phyloP scores from a whole-genome alignment of 2,888 invertebrate genomes.

The Archaeoteleia sp. region DNA sequence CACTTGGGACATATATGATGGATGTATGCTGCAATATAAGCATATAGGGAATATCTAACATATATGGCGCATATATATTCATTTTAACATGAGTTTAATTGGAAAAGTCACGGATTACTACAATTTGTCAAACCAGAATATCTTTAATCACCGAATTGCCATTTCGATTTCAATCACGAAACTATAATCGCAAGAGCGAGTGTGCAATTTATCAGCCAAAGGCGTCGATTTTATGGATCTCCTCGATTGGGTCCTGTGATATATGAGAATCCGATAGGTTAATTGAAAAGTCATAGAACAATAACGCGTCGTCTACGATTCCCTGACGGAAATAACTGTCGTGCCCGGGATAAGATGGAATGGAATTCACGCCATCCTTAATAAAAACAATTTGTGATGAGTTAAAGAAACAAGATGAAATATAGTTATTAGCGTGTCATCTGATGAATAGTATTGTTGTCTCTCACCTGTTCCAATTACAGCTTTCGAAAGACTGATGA shows the following conservation, averaged over 20 bases:
- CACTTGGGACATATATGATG: too few species aligned
- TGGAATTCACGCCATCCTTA: too few species aligned
- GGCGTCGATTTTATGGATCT: conserved; percentile 63
- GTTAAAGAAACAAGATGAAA: too few species aligned
- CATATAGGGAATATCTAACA: too few species aligned
- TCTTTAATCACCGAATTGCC: conserved; percentile 45
- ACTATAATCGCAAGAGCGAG: conserved; percentile 52
- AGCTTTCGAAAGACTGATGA: conserved; percentile 62
- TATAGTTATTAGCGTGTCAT: too few species aligned
- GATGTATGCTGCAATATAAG: too few species aligned
- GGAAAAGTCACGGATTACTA: conserved; percentile 5
- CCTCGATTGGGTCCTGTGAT: conserved; percentile 54
- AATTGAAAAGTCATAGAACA: conserved; percentile 68
- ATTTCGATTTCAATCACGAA: conserved; percentile 52
- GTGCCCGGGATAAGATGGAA: conserved; percentile 5
- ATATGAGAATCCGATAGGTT: conserved; percentile 66
- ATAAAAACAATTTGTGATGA: too few species aligned
- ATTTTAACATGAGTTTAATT: not conserved
- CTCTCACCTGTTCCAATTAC: conserved; percentile 63
- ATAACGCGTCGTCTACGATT: conserved; percentile 54
- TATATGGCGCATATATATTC: too few species aligned
- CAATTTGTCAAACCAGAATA: conserved; percentile 30
- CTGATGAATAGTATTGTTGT: too few species aligned
- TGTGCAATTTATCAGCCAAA: conserved; percentile 53
- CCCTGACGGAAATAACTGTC: conserved; percentile 24